Evolutionary conservation across 2,888 invertebrate genomes (phyloP).

Genomic region (Tubiluchus corallicola): DNA sequence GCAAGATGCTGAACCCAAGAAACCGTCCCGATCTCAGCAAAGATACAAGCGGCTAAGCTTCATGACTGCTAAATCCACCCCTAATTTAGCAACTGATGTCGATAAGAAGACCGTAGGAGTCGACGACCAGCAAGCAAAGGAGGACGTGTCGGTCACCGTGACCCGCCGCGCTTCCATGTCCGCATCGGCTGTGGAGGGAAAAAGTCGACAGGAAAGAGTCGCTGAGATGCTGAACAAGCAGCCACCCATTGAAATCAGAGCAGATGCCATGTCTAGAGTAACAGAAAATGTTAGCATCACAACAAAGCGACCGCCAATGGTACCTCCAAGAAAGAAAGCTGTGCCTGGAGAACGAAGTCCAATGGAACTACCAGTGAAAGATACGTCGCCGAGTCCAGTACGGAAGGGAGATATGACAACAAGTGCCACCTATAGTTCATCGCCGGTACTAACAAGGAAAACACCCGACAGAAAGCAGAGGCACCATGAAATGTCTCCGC

Average conservation of each 20-base stretch:
- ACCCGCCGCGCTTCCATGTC: neutral
- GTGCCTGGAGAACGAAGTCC: neutral
- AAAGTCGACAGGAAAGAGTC: neutral
- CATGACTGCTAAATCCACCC: neutral
- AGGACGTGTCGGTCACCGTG: no score
- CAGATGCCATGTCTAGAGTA: neutral
- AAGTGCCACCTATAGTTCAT: neutral
- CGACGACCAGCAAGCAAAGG: no score
- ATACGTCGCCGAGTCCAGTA: constrained; percentile 1
- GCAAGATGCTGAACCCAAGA: neutral
- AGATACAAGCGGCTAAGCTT: neutral
- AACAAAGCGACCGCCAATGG: neutral
- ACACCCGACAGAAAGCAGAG: neutral
- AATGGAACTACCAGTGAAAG: neutral
- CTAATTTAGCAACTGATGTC: neutral
- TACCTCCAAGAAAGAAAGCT: neutral
- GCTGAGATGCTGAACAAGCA: neutral
- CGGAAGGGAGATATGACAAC: neutral
- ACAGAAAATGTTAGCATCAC: neutral
- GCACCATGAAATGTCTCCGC: neutral
- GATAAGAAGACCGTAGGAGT: neutral
- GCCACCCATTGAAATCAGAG: neutral
- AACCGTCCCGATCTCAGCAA: neutral
- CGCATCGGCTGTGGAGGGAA: neutral
- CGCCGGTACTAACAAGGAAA: no score